Percentiles rank a stretch among this genome's conserved stretches.
These are phyloP conservation scores for Bubo blakistoni DNA, from an alignment of 2,113 vertebrate genomes.

Conservation along the genomic window DNA sequence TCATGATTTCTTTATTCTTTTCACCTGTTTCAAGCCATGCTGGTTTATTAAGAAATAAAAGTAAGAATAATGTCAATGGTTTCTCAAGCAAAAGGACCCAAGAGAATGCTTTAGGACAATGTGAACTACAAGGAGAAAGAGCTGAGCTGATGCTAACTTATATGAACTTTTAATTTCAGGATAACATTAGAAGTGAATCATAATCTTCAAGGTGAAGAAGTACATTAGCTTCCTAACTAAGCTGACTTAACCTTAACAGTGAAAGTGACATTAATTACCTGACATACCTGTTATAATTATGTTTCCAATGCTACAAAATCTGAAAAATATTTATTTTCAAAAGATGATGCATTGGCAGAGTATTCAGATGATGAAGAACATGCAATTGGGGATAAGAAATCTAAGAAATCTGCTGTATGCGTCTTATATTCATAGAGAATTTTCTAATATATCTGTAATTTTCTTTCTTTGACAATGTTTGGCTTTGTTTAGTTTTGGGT, in stretches of 20 bases:
- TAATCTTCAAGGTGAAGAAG: slow-evolving; percentile 68
- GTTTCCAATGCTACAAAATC: not conserved
- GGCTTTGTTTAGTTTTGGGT: not conserved
- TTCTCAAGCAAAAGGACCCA: slow-evolving; percentile 58
- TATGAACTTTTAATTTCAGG: slow-evolving; percentile 72
- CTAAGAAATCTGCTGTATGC: not conserved
- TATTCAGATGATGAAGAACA: not conserved
- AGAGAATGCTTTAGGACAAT: slow-evolving; percentile 57
- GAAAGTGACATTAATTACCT: slow-evolving; percentile 67
- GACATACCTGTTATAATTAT: not conserved
- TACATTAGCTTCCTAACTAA: slow-evolving; percentile 41
- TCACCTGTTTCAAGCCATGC: slow-evolving; percentile 42
- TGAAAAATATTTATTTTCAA: slow-evolving; percentile 11
- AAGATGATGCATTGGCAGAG: not conserved
- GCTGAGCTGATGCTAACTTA: slow-evolving; percentile 48
- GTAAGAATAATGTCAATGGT: slow-evolving; percentile 43
- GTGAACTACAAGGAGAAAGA: slow-evolving; percentile 43
- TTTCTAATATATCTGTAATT: not conserved
- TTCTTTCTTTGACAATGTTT: not conserved
- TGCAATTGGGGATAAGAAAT: not conserved
- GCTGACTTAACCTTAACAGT: slow-evolving; percentile 65
- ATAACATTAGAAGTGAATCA: slow-evolving; percentile 65
- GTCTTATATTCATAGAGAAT: not conserved
- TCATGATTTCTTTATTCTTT: slow-evolving; percentile 26
- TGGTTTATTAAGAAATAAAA: slow-evolving; percentile 54